Conservation (phyloP, 2,888 invertebrate species). For the Macropis europaea region DNA sequence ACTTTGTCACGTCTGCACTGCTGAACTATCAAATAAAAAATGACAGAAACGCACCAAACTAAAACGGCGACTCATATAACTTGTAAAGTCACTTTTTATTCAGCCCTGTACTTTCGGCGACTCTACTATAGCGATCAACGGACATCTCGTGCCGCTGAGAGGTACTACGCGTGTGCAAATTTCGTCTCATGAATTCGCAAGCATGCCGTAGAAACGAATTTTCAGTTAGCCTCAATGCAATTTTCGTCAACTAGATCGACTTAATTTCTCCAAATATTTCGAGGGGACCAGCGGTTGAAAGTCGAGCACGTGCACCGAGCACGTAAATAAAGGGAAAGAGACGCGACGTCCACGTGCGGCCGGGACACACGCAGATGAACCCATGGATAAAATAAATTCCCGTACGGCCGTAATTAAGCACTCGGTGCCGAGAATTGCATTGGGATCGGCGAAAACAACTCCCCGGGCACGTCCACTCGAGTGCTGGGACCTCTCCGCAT, state of each 20-base stretch:
- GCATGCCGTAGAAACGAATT: background rate
- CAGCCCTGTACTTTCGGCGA: too few species aligned
- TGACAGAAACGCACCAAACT: too few species aligned
- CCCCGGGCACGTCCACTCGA: slow-evolving; percentile 48
- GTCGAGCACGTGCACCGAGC: background rate
- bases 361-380: background rate
- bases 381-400: slow-evolving; percentile 39
- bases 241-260: background rate
- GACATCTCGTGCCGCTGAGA: too few species aligned
- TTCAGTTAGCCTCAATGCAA: background rate
- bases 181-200: too few species aligned
- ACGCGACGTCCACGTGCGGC: background rate
- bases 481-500: slow-evolving; percentile 56
- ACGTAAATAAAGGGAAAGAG: background rate
- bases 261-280: background rate
- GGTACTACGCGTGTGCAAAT: too few species aligned
- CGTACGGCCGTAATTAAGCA: slow-evolving; percentile 52
- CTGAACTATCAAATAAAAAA: too few species aligned
- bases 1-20: too few species aligned
- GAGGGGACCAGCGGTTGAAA: background rate
- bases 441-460: slow-evolving; percentile 53
- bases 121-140: too few species aligned
- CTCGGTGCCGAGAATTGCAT: slow-evolving; percentile 44
- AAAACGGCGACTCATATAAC: too few species aligned
- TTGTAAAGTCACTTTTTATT: too few species aligned